Conservation (phyloP, 2,888 invertebrate genomes). For the Eulithis prunata region DNA sequence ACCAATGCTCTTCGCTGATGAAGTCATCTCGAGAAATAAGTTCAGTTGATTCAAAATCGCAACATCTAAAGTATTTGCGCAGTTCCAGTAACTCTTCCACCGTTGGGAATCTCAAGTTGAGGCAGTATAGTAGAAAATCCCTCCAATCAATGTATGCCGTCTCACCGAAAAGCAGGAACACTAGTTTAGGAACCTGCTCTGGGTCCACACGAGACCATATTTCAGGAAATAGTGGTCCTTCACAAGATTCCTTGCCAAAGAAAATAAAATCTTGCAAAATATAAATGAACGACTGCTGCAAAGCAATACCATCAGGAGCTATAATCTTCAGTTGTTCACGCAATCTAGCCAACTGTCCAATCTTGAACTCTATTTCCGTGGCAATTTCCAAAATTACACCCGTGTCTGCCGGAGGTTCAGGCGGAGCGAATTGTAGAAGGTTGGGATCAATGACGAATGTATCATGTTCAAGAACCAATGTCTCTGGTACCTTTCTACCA, state of each 20-base stretch:
- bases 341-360: slow-evolving; percentile 67
- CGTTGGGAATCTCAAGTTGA: slow-evolving; percentile 83
- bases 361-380: slow-evolving; percentile 62
- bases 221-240: slow-evolving; percentile 63
- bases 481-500: slow-evolving; percentile 72
- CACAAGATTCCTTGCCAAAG: slow-evolving; percentile 74
- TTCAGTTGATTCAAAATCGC: slow-evolving; percentile 73
- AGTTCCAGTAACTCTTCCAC: slow-evolving; percentile 79
- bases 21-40: slow-evolving; percentile 65
- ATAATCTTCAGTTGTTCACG: slow-evolving; percentile 70
- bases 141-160: slow-evolving; percentile 86
- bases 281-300: slow-evolving; percentile 79
- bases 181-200: slow-evolving; percentile 71
- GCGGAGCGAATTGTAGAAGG: slow-evolving; percentile 63
- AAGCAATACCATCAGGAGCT: slow-evolving; percentile 68
- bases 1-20: slow-evolving; percentile 66
- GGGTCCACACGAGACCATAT: slow-evolving; percentile 73
- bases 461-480: slow-evolving; percentile 76
- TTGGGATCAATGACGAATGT: slow-evolving; percentile 78
- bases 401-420: slow-evolving; percentile 43
- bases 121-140: slow-evolving; percentile 86
- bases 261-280: slow-evolving; percentile 80
- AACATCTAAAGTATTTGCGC: slow-evolving; percentile 74
- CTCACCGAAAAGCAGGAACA: slow-evolving; percentile 80
- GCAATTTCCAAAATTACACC: slow-evolving; percentile 52